Percentiles rank a stretch among this genome's conserved stretches.
Conservation (phyloP, 53 echinoderm and acorn worm genomes). For the Arbacia lixula region DNA sequence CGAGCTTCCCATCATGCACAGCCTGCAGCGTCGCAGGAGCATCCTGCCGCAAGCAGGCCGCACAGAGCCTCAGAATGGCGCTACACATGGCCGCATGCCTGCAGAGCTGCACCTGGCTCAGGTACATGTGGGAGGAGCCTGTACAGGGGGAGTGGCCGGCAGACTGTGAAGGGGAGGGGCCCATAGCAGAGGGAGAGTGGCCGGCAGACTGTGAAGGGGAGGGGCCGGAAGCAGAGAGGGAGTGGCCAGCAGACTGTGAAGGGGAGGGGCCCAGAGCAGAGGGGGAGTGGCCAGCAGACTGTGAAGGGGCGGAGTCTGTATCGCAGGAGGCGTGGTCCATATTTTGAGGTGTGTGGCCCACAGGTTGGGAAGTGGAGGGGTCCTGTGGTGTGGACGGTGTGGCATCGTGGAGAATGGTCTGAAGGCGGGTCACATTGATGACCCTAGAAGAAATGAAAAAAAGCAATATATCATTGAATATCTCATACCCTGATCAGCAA, state of each 20-base stretch:
- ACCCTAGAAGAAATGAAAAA: slow-evolving; percentile 34
- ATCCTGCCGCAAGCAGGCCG: slow-evolving; percentile 57
- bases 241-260: slow-evolving; percentile 7
- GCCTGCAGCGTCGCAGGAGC: slow-evolving; percentile 14
- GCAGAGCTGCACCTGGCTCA: slow-evolving; percentile 43
- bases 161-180: background rate
- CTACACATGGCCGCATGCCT: slow-evolving; percentile 63
- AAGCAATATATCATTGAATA: no score
- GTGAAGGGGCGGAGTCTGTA: background rate
- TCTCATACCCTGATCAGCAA: no score
- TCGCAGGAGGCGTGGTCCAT: slow-evolving; percentile 7
- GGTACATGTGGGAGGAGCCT: background rate
- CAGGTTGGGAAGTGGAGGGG: no score
- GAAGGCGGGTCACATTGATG: slow-evolving; percentile 56
- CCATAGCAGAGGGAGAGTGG: slow-evolving; percentile 10
- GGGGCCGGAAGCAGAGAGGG: background rate
- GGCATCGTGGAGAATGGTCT: slow-evolving; percentile 54
- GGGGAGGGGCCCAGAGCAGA: slow-evolving; percentile 1
- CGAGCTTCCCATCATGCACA: slow-evolving; percentile 38
- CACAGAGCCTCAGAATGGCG: slow-evolving; percentile 41
- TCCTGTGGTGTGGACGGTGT: slow-evolving; percentile 3
- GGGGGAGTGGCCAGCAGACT: slow-evolving; percentile 18
- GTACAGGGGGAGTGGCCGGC: slow-evolving; percentile 16
- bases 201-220: background rate
- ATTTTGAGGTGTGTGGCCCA: no score